Base-by-base conservation (phyloP, 2,888 invertebrate genomes). In the Eristalis arbustorum region DNA sequence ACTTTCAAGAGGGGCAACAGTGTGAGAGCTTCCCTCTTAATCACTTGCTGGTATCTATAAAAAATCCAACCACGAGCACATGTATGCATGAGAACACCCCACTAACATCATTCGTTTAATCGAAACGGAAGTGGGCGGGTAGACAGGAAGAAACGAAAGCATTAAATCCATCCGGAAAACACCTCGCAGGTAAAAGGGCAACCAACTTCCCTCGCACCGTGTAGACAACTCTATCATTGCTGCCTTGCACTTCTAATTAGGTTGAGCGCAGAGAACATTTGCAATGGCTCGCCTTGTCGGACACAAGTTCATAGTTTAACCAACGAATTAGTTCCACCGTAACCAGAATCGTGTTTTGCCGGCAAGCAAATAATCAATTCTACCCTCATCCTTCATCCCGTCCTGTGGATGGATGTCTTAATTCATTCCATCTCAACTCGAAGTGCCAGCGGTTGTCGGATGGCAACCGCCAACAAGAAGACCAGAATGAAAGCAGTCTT, bases 331-430 rank as follows among this genome's bases (percentile, higher is more conserved):
- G 64, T 72, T 85, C 57, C 69, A 81, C 69, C 73, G 66, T 59
- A 72, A 82, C 77, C 77, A 69, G 82, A 71, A 74, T 76, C 85
- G 73, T 81, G 73, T 74, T 77, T 74, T 64, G 77, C 82, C 66
- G 73, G 64, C 77, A 78, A 81, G 78, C 82, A 85, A 82, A 82
- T 85, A 81, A 85, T 78, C 74, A 82, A 85, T 85, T 82, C 85
- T 40, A 34, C n/a, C 67, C 84, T 76, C 72, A 80, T 81, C 73
- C 77, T 74, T 73, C 68, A 77, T 81, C 81, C 69, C 40, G 25
- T 72, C 23, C 31, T 40, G 42, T 28, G 56, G 18, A 22, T 64
- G 67, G 56, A 81, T 71, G 71, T 77, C 82, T 85, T 77, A 85
- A 85, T 82, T 82, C 77, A 81, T 81, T 81, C 72, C 73, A 57